Evolutionary conservation across 2,888 invertebrate genomes (phyloP).

Genomic region (Metallyticus violacea): DNA sequence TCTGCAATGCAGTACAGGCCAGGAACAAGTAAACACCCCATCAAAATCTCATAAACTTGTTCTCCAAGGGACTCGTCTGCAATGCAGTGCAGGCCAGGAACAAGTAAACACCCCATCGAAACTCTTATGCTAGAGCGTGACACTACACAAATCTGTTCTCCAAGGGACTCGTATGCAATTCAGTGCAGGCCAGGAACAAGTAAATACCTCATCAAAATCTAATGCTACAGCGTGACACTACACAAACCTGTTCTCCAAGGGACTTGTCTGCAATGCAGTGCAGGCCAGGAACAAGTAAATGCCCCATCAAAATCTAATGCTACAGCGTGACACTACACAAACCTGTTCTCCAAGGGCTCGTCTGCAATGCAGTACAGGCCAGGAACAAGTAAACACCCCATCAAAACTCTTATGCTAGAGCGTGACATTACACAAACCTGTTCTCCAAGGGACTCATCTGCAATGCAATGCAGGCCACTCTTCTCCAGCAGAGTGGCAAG

Average conservation of each 20-base stretch:
- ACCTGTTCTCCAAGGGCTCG: conserved; percentile 46
- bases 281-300: conserved; percentile 42
- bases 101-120: too few species aligned
- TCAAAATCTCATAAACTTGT: too few species aligned
- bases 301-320: too few species aligned
- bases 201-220: too few species aligned
- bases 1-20: conserved; percentile 46
- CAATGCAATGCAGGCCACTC: conserved; percentile 46
- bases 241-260: conserved; percentile 47
- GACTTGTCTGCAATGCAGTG: conserved; percentile 45
- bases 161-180: conserved; percentile 44
- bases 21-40: too few species aligned
- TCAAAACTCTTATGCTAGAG: too few species aligned
- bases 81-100: too few species aligned
- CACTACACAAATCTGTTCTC: conserved; percentile 48
- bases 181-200: conserved; percentile 46
- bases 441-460: conserved; percentile 45
- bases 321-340: too few species aligned
- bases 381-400: too few species aligned
- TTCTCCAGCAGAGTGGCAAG: conserved; percentile 43
- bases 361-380: conserved; percentile 43
- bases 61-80: too few species aligned
- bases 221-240: too few species aligned
- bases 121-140: too few species aligned
- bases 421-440: conserved; percentile 37